Evolutionary conservation across 2,888 invertebrate genomes (phyloP), one percentile per base, ranked within the genome.

Genomic region (Cheilosia scutellata): DNA sequence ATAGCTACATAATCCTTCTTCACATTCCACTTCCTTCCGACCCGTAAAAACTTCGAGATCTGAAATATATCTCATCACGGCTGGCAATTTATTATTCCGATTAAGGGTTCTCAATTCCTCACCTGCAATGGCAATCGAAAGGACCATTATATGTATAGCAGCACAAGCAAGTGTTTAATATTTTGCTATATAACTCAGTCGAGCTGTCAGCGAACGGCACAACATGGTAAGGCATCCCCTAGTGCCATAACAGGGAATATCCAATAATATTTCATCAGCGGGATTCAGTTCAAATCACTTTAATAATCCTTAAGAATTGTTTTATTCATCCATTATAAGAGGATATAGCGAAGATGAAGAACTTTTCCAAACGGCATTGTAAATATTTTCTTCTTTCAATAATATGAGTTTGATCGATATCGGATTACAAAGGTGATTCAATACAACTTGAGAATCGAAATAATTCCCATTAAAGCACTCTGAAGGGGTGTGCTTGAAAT

Each of bases 41-140:
- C 40, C 27, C 5, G 49, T 49, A n/a, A 6, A 58, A 71, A 71
- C 49, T 4, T 37, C 37, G 37, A 37, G 60, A 72, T 72, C 33
- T 55, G 42, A 20, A 44, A 44, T 47, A 65, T 63, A 53, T 62
- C 27, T 33, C 51, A 31, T 72, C 11, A 25, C 33, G 27, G 33
- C 20, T 42, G 42, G 62, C 42, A 74, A 74, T 74, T 62, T 74
- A 74, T 74, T 74, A 63, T 74, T 63, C 55, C 33, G 55, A 68
- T 68, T 68, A 68, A 68, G 25, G 57, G 25, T 47, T 44, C 53
- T 57, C 63, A 65, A 74, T 74, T 55, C 55, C 55, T 72, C 62
- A 74, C 63, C 74, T 74, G 74, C n/a, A 20, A 31, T 55, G 33
- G 25, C 9, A 55, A 33, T 44, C 74, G 31, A 62, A 44, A 16